Evolutionary conservation across 2,888 invertebrate species (phyloP).

Genomic region (Saturnia japonica): DNA sequence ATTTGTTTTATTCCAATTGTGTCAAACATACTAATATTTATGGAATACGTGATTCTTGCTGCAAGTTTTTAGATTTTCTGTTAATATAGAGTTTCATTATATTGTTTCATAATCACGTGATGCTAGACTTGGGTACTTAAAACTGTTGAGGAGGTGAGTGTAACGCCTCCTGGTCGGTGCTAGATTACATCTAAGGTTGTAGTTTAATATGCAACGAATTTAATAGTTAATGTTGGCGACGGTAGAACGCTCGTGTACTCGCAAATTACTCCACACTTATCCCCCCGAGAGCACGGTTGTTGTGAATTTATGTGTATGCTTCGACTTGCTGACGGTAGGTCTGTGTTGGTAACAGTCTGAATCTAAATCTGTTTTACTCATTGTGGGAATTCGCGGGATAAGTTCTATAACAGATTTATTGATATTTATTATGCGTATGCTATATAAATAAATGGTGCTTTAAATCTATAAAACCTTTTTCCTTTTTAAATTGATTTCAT

Average conservation of each 20-base stretch:
- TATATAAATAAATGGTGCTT: not conserved
- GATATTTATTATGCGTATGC: not conserved
- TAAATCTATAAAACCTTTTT: not conserved
- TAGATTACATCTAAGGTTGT: slow-evolving; percentile 69
- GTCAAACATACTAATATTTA: slow-evolving; percentile 9
- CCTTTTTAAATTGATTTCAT: too few relatives aligned
- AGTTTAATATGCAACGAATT: slow-evolving; percentile 81
- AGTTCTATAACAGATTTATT: slow-evolving; percentile 1
- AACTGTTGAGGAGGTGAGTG: slow-evolving; percentile 49
- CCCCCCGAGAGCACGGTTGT: slow-evolving; percentile 59
- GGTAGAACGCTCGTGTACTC: slow-evolving; percentile 65
- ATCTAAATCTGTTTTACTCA: slow-evolving; percentile 3
- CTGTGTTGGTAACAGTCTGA: slow-evolving; percentile 13
- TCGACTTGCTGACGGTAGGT: slow-evolving; percentile 63
- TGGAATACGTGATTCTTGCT: slow-evolving; percentile 22
- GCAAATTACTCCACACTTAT: slow-evolving; percentile 78
- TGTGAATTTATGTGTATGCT: slow-evolving; percentile 71
- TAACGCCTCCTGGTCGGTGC: slow-evolving; percentile 52
- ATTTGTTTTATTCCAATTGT: slow-evolving; percentile 37
- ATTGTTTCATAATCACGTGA: not conserved
- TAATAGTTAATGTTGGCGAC: slow-evolving; percentile 80
- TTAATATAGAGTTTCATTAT: not conserved
- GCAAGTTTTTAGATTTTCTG: not conserved
- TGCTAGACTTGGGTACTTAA: not conserved
- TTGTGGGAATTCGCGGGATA: not conserved